Evolutionary conservation across 2,797 vertebrate species (phyloP), one percentile per base, ranked within the genome.

Genomic region (Phrynocephalus vlangalii): DNA sequence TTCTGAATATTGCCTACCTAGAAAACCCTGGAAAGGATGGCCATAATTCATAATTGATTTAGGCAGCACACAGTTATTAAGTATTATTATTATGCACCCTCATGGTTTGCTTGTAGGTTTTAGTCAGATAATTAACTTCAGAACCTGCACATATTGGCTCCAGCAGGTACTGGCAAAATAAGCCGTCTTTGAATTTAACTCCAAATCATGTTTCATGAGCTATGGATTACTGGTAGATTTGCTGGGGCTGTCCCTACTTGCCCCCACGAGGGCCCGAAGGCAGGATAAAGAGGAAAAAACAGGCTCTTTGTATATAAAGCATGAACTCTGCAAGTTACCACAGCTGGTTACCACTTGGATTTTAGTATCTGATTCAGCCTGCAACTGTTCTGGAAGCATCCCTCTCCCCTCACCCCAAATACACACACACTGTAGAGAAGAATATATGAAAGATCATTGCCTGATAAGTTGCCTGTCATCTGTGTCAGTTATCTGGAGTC

Each of bases 291-390:
- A 75, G 33, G 24, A 76, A 81, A 9, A 44, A 8, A 44, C 13
- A 18, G 26, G 16, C 20, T 26, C n/a, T 33, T 85, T 38, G 70
- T 67, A 52, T 70, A 44, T 15, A 81, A 33, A 60, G 30, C 26
- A 16, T 22, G 10, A n/a, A 38, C 33, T 86, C 72, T 71, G 20
- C 48, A 20, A 8, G 13, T 33, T 10, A 52, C 20, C 22, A 67
- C 79, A 76, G 28, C 71, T 87, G 70, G 79, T 75, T 16, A 76
- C 70, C 38, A 82, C 26, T 82, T 81, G 33, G 52, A 73, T 81
- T 81, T 86, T 38, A 67, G 15, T 68, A 82, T 66, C 56, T 67
- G 18, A 67, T 38, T 48, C 56, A 66, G 52, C 52, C 63, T 63
- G 15, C 52, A 81, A 26, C 70, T 73, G 52, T 81, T 8, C 16